Evolutionary conservation across 2,888 invertebrate genomes (phyloP).

Genomic region (Scaptomyza tumidula): DNA sequence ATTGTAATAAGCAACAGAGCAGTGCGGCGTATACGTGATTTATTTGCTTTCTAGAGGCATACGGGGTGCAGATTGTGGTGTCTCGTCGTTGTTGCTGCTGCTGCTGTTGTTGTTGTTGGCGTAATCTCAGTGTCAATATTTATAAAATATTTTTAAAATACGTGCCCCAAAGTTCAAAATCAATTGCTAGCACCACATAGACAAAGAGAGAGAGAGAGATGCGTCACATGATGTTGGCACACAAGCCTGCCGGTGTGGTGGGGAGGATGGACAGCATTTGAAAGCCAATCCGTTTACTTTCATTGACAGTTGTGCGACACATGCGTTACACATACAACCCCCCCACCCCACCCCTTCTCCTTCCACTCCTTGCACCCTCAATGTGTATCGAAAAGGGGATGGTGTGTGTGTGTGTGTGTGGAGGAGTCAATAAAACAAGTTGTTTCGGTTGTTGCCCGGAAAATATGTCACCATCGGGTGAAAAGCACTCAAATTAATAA

Average conservation of each 20-base stretch:
- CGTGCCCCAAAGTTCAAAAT: slow-evolving; percentile 71
- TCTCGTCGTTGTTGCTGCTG: not conserved
- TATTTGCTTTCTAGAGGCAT: slow-evolving; percentile 31
- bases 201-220: slow-evolving; percentile 17
- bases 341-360: not conserved
- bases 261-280: slow-evolving; percentile 51
- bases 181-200: slow-evolving; percentile 57
- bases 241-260: slow-evolving; percentile 2
- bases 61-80: not conserved
- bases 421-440: slow-evolving; percentile 76
- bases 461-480: slow-evolving; percentile 69
- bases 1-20: slow-evolving; percentile 11
- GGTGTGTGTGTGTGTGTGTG: not conserved
- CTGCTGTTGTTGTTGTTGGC: slow-evolving; percentile 19
- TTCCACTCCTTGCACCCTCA: not conserved
- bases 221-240: slow-evolving; percentile 40
- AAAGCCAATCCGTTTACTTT: slow-evolving; percentile 79
- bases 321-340: slow-evolving; percentile 54
- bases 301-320: slow-evolving; percentile 78
- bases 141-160: slow-evolving; percentile 77
- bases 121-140: slow-evolving; percentile 74
- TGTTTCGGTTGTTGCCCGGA: slow-evolving; percentile 29
- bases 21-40: slow-evolving; percentile 72
- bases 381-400: not conserved
- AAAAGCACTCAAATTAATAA: slow-evolving; percentile 83